These are phyloP conservation scores for Drosophila burlai DNA, from an alignment of 1,140 invertebrate genomes.

Conservation along the genomic window DNA sequence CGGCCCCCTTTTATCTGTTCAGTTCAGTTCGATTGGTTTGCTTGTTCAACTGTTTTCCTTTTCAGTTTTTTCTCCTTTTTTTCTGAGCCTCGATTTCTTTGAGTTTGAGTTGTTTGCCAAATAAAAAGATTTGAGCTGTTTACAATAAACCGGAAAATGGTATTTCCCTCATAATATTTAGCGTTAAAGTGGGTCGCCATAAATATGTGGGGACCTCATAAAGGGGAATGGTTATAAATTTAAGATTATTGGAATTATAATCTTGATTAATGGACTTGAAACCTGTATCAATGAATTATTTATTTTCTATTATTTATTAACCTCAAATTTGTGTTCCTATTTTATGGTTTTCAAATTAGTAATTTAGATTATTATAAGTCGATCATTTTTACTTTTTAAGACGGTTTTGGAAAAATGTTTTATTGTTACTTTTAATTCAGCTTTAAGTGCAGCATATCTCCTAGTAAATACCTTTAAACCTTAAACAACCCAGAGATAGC, in stretches of 20 bases:
- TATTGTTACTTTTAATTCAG: too few relatives aligned
- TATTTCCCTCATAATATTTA: constrained; percentile 6
- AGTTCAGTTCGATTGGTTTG: constrained; percentile 39
- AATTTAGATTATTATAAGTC: too few relatives aligned
- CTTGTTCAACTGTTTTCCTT: constrained; percentile 41
- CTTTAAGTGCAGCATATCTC: not conserved
- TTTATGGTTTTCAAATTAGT: too few relatives aligned
- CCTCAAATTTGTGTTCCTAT: too few relatives aligned
- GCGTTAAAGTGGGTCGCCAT: not conserved
- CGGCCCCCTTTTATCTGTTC: constrained; percentile 28
- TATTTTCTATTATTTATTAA: not conserved
- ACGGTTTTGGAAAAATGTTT: too few relatives aligned
- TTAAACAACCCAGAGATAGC: not conserved
- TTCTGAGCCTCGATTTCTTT: constrained; percentile 25
- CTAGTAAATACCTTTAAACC: not conserved
- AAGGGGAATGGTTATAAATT: not conserved
- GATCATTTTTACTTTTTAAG: too few relatives aligned
- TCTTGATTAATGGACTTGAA: too few relatives aligned
- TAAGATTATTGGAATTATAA: not conserved
- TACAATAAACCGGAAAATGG: constrained; percentile 29
- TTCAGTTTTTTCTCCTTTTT: not conserved
- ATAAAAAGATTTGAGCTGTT: constrained; percentile 44
- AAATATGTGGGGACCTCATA: not conserved
- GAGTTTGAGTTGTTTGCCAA: constrained; percentile 45
- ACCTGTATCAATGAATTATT: not conserved